A percentile compares a stretch with the other conserved stretches of the same genome.
Evolutionary conservation across 1,140 invertebrate species (phyloP).

Genomic region (Papilio dardanus): DNA sequence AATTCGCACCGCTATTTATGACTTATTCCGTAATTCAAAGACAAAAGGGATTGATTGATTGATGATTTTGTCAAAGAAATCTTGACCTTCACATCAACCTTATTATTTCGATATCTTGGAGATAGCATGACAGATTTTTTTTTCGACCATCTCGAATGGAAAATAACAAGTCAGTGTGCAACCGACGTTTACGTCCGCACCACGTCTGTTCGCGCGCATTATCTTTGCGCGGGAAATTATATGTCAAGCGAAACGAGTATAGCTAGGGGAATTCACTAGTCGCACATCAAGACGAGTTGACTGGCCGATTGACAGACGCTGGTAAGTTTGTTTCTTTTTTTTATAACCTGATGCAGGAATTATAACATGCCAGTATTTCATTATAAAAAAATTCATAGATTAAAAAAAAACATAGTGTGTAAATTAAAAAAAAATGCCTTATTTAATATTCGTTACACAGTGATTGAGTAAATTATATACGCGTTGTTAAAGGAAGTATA

Average conservation of each 20-base stretch:
- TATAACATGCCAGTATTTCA: conserved; percentile 7
- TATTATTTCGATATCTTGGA: conserved; percentile 36
- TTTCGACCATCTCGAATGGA: conserved; percentile 43
- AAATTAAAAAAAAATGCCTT: background rate
- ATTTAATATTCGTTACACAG: background rate
- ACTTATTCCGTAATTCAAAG: background rate
- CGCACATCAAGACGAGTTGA: conserved; percentile 32
- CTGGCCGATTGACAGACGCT: conserved; percentile 39
- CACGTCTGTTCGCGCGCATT: conserved; percentile 36
- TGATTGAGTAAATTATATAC: conserved; percentile 6
- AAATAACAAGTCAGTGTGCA: conserved; percentile 44
- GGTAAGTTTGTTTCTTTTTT: conserved; percentile 40
- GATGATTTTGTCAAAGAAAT: conserved; percentile 31
- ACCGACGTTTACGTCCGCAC: conserved; percentile 39
- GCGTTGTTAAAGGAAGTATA: background rate
- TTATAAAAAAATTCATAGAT: too few relatives aligned
- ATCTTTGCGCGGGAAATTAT: conserved; percentile 37
- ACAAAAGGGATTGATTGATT: conserved; percentile 14
- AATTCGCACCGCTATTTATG: conserved; percentile 27
- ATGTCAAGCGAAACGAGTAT: conserved; percentile 39
- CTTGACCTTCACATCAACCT: conserved; percentile 36
- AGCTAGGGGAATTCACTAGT: conserved; percentile 38
- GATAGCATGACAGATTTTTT: conserved; percentile 40
- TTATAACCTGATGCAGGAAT: background rate
- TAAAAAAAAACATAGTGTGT: too few relatives aligned